Conservation (phyloP, 2,888 invertebrate genomes). For the Hydrotaea diabolus region DNA sequence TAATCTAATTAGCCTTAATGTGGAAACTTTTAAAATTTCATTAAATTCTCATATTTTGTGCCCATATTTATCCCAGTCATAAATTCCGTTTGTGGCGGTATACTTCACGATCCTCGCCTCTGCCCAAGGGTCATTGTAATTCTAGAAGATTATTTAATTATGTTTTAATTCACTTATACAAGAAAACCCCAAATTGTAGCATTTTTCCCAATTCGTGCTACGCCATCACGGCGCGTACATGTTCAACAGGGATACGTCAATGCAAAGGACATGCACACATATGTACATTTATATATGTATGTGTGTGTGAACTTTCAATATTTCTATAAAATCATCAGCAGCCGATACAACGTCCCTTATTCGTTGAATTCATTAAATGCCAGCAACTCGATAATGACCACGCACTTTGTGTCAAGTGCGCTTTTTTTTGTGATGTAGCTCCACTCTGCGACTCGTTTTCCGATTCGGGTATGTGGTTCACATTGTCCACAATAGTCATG, state of each 20-base stretch:
- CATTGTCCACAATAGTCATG: no score
- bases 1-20: not conserved
- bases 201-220: not conserved
- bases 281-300: no score
- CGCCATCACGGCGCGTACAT: no score
- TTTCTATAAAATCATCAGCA: not conserved
- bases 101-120: no score
- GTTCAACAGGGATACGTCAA: no score
- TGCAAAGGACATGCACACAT: no score
- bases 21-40: constrained; percentile 4
- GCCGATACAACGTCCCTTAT: not conserved
- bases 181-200: not conserved
- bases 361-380: not conserved
- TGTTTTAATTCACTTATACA: not conserved
- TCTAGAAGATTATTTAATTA: constrained; percentile 20
- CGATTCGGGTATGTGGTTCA: no score
- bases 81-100: no score
- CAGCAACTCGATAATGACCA: constrained; percentile 41
- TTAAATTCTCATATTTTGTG: constrained; percentile 14
- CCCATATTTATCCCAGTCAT: no score
- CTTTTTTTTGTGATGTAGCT: not conserved
- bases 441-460: no score
- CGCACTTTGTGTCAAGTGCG: constrained; percentile 54
- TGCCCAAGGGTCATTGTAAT: not conserved
- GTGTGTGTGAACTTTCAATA: no score